phyloP scores from a whole-genome alignment of 2,888 invertebrate species.

The Melieria omissa region DNA sequence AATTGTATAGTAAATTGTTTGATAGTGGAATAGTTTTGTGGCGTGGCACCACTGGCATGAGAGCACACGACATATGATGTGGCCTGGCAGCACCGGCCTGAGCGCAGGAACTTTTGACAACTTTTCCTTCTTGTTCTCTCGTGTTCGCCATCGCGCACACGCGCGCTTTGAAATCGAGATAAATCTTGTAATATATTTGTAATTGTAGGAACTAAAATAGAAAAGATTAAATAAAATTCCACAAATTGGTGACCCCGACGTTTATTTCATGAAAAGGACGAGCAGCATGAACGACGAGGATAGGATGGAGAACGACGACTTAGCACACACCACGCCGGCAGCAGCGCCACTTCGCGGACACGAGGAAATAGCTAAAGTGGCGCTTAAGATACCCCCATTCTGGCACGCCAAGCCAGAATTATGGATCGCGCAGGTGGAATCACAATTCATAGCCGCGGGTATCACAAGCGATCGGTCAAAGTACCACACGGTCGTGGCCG shows the following conservation, averaged over 20 bases:
- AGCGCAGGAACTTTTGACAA: too few relatives aligned
- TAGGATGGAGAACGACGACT: too few relatives aligned
- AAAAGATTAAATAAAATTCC: neutral
- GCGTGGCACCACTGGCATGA: too few relatives aligned
- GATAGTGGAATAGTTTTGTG: too few relatives aligned
- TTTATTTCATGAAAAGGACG: neutral
- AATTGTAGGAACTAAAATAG: too few relatives aligned
- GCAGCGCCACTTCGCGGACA: neutral
- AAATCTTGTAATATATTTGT: too few relatives aligned
- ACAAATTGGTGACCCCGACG: slow-evolving; percentile 6
- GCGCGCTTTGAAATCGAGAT: too few relatives aligned
- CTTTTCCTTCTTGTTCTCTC: too few relatives aligned
- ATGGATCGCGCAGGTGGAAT: slow-evolving; percentile 47
- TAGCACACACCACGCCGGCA: neutral
- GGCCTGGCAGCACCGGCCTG: too few relatives aligned
- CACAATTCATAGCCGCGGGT: slow-evolving; percentile 42
- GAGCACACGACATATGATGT: too few relatives aligned
- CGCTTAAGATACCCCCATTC: slow-evolving; percentile 25
- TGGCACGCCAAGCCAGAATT: slow-evolving; percentile 31
- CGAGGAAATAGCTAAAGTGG: slow-evolving; percentile 25
- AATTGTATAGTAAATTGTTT: too few relatives aligned
- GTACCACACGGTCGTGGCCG: slow-evolving; percentile 41
- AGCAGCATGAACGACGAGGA: neutral
- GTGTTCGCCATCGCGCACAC: too few relatives aligned
- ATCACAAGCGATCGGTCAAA: slow-evolving; percentile 46